These are phyloP conservation scores for Rhinoraja longicauda DNA, from an alignment of 2,797 vertebrate species.

Conservation along the genomic window DNA sequence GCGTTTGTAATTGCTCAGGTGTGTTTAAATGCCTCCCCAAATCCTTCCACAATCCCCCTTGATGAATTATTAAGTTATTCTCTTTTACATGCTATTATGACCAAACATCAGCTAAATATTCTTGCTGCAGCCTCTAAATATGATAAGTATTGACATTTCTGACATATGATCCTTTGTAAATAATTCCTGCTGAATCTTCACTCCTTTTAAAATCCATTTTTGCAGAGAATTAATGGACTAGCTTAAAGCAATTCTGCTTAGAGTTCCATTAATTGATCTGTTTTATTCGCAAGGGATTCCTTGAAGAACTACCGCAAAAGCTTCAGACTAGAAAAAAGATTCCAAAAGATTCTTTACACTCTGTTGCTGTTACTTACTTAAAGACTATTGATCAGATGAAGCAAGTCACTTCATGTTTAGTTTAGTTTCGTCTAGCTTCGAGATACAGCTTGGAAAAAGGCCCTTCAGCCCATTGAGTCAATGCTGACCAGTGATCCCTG, in stretches of 20 bases:
- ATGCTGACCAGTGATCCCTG: too few species aligned
- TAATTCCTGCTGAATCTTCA: neutral
- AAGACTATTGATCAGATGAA: neutral
- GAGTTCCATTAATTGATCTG: neutral
- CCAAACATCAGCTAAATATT: neutral
- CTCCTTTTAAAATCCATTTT: neutral
- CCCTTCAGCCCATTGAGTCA: too few species aligned
- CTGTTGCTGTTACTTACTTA: neutral
- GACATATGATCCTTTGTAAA: slow-evolving; percentile 20
- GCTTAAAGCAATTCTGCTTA: slow-evolving; percentile 5
- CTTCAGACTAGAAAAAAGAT: neutral
- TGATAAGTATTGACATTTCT: neutral
- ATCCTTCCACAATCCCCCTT: neutral
- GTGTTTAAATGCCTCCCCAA: too few species aligned
- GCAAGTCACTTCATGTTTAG: neutral
- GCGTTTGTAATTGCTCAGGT: too few species aligned
- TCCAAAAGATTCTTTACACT: neutral
- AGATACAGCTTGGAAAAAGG: too few species aligned
- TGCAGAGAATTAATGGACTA: neutral
- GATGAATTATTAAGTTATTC: neutral
- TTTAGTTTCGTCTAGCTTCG: too few species aligned
- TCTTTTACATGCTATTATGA: neutral
- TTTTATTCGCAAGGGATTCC: neutral
- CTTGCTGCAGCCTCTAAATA: neutral
- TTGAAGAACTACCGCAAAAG: slow-evolving; percentile 12